phyloP scores from a whole-genome alignment of 1,140 invertebrate species.

The Leptinotarsa texana region DNA sequence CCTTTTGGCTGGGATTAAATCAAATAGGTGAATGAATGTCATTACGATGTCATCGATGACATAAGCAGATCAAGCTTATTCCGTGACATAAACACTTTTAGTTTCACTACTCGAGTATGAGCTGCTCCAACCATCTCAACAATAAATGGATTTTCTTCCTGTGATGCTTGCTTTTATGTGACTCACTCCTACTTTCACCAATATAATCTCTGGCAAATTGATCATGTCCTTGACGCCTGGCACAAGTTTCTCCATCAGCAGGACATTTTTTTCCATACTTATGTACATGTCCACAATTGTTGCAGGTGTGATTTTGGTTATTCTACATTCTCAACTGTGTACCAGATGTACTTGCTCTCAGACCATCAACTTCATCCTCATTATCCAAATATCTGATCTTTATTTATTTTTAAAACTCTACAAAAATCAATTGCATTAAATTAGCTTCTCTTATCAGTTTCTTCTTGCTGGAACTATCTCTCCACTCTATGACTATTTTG shows the following conservation, averaged over 20 bases:
- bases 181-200: neutral
- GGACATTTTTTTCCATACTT: neutral
- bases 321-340: neutral
- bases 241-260: neutral
- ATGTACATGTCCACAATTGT: neutral
- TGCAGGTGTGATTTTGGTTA: neutral
- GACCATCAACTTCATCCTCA: neutral
- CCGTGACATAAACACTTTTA: too few relatives aligned
- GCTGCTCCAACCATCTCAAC: neutral
- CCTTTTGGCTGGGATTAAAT: too few relatives aligned
- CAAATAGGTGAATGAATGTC: too few relatives aligned
- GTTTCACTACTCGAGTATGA: neutral
- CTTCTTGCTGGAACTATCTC: neutral
- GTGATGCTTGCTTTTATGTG: neutral
- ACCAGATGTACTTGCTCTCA: too few relatives aligned
- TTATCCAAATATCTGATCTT: too few relatives aligned
- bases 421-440: neutral
- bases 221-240: neutral
- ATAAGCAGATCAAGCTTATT: too few relatives aligned
- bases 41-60: too few relatives aligned
- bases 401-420: too few relatives aligned
- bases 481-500: slow-evolving; percentile 37
- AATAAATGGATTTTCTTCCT: neutral
- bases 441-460: neutral
- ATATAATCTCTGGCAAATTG: neutral